These are phyloP conservation scores for Bergia sp. DNA, from an alignment of 92 coral and sea anemone genomes.

Conservation along the genomic window DNA sequence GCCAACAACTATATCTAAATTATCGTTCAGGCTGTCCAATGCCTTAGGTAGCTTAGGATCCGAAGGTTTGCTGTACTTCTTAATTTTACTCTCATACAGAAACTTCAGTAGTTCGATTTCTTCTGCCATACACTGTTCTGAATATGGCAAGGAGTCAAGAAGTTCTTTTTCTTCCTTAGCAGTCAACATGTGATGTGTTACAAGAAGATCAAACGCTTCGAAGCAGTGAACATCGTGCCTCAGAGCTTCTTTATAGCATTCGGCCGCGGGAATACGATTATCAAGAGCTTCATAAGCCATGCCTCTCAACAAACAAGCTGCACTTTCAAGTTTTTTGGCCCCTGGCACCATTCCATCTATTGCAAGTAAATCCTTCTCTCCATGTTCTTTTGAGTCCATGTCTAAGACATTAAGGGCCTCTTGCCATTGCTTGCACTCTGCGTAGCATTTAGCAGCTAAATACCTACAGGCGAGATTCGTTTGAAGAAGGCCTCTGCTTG, in stretches of 20 bases:
- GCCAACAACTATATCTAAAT: conserved; percentile 85
- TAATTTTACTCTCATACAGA: conserved; percentile 86
- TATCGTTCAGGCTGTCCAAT: conserved; percentile 84
- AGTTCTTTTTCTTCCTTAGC: conserved; percentile 84
- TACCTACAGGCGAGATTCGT: conserved; percentile 89
- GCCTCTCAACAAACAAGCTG: conserved; percentile 85
- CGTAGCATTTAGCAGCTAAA: conserved; percentile 94
- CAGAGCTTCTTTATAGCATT: conserved; percentile 90
- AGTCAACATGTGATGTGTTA: conserved; percentile 96
- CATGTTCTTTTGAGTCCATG: conserved; percentile 77
- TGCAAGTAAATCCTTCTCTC: conserved; percentile 60
- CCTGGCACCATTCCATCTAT: conserved; percentile 62
- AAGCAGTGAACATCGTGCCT: conserved; percentile 92
- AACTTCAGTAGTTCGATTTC: conserved; percentile 82
- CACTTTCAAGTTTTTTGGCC: conserved; percentile 89
- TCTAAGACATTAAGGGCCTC: conserved; percentile 92
- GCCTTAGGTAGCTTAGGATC: conserved; percentile 85
- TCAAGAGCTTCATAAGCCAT: conserved; percentile 93
- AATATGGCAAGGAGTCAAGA: conserved; percentile 75
- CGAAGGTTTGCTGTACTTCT: conserved; percentile 76
- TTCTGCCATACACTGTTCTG: conserved; percentile 89
- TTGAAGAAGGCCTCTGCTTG: conserved; percentile 80
- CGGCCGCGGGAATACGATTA: conserved; percentile 91
- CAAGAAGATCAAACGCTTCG: conserved; percentile 95
- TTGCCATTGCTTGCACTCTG: conserved; percentile 96